Evolutionary conservation across 2,113 vertebrate genomes (phyloP).

Genomic region (Pelecanoides urinatrix): DNA sequence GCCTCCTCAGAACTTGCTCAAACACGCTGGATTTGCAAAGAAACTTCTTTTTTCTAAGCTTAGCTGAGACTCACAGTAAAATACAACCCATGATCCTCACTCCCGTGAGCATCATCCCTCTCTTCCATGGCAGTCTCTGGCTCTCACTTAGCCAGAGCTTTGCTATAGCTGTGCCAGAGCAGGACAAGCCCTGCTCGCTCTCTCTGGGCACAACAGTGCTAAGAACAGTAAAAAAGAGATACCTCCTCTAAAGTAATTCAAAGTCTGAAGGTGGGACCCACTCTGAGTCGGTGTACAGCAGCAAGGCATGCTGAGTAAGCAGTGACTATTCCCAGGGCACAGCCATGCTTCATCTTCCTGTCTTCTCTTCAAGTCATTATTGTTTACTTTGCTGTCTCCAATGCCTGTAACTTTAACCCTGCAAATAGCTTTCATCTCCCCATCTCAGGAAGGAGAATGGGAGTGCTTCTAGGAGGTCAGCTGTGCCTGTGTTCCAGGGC

Average conservation of each 20-base stretch:
- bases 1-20: not conserved
- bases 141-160: not conserved
- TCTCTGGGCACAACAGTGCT: not conserved
- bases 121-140: not conserved
- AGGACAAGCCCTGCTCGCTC: not conserved
- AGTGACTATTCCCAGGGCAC: not conserved
- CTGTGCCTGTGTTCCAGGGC: not conserved
- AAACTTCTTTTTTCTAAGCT: not conserved
- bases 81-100: not conserved
- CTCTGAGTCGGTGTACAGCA: not conserved
- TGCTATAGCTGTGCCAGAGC: not conserved
- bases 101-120: not conserved
- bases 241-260: not conserved
- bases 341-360: not conserved
- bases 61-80: not conserved
- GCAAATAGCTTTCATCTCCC: not conserved
- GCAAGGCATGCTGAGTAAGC: not conserved
- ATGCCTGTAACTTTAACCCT: not conserved
- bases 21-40: not conserved
- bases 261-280: not conserved
- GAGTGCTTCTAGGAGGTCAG: not conserved
- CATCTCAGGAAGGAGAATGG: not conserved
- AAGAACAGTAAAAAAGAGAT: not conserved
- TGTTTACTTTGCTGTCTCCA: conserved; percentile 22
- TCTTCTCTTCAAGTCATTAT: not conserved